Percentiles rank a stretch among this genome's conserved stretches.
Evolutionary conservation across 2,797 vertebrate species (phyloP).

Genomic region (Pachyuromys duprasi): DNA sequence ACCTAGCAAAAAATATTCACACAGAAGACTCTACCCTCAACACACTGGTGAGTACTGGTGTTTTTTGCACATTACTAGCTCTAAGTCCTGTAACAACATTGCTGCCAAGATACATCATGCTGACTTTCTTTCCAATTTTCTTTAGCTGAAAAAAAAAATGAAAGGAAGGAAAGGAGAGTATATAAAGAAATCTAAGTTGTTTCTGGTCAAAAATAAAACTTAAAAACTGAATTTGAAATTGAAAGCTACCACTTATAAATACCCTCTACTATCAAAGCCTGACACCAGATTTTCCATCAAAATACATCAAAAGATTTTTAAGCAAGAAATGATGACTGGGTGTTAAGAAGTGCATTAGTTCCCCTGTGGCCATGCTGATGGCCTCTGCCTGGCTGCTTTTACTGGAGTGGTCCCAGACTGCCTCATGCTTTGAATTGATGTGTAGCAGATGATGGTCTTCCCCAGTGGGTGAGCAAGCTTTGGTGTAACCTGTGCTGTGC

Average conservation of each 20-base stretch:
- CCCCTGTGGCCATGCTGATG: background rate
- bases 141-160: conserved; percentile 72
- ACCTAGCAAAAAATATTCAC: background rate
- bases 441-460: background rate
- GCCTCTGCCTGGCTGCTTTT: background rate
- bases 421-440: background rate
- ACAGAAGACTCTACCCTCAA: background rate
- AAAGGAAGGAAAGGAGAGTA: background rate
- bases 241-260: background rate
- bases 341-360: background rate
- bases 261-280: background rate
- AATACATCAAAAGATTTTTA: background rate
- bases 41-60: background rate
- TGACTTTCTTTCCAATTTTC: conserved; percentile 58
- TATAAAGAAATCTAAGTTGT: background rate
- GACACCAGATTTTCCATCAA: background rate
- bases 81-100: conserved; percentile 52
- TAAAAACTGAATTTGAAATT: background rate
- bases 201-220: background rate
- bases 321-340: background rate
- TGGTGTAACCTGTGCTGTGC: background rate
- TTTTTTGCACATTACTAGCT: conserved; percentile 71
- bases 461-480: background rate
- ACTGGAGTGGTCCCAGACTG: background rate
- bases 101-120: conserved; percentile 71